A percentile compares a stretch with the other conserved stretches of the same genome.
Evolutionary conservation across 2,797 vertebrate species (phyloP).

Genomic region (Garrulus glandarius): DNA sequence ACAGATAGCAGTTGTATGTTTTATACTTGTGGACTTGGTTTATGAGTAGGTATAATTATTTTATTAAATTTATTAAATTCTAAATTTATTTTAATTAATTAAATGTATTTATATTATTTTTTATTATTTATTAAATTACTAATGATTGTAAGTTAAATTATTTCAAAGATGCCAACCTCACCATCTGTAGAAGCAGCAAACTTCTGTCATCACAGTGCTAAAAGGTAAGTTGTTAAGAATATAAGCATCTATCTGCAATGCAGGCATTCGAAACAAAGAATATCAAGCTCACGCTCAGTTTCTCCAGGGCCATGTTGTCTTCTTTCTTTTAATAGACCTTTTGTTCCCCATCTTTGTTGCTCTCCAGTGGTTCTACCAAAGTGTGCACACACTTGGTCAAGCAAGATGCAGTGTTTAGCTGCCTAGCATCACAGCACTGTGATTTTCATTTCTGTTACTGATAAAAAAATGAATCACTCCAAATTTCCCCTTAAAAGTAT

Average conservation of each 20-base stretch:
- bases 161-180: not conserved
- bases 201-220: not conserved
- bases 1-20: not conserved
- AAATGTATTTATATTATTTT: not conserved
- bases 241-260: not conserved
- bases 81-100: not conserved
- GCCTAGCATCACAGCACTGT: not conserved
- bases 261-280: not conserved
- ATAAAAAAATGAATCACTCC: not conserved
- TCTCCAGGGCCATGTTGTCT: not conserved
- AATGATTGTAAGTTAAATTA: not conserved
- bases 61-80: not conserved
- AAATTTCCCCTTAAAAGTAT: not conserved
- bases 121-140: not conserved
- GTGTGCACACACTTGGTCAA: not conserved
- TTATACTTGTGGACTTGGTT: not conserved
- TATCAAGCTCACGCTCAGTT: fast-evolving
- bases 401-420: not conserved
- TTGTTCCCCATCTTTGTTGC: not conserved
- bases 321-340: not conserved
- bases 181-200: not conserved
- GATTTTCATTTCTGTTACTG: not conserved
- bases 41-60: not conserved
- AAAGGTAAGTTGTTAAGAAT: not conserved
- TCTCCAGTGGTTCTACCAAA: not conserved